A percentile compares a stretch with the other conserved stretches of the same genome.
phyloP scores from a whole-genome alignment of 2,888 invertebrate genomes.

The Andrena hattorfiana region DNA sequence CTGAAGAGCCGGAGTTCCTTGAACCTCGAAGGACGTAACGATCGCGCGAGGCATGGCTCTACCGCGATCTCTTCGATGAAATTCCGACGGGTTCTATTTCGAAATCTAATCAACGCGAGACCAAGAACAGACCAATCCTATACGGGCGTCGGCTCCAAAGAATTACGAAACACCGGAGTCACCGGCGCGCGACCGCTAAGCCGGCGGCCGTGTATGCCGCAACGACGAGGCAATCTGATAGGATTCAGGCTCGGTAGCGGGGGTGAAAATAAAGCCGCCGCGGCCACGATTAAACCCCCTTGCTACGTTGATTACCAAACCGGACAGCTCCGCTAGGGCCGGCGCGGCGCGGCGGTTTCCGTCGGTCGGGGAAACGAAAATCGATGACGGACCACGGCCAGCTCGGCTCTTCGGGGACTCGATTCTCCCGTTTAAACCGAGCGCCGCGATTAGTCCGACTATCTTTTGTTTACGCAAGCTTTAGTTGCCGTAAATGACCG shows the following conservation, averaged over 20 bases:
- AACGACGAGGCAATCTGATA: conserved; percentile 57
- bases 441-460: neutral
- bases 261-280: conserved; percentile 61
- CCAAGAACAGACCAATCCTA: conserved; percentile 38
- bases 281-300: conserved; percentile 63
- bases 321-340: conserved; percentile 35
- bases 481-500: no score
- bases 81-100: neutral
- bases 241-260: conserved; percentile 50
- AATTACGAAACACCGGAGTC: conserved; percentile 35
- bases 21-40: no score
- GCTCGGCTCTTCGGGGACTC: conserved; percentile 5
- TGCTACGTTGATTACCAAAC: conserved; percentile 60
- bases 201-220: conserved; percentile 37
- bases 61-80: neutral
- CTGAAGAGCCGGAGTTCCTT: no score
- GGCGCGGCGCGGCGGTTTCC: conserved; percentile 9
- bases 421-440: conserved; percentile 3
- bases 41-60: no score
- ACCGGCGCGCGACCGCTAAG: conserved; percentile 26
- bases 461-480: conserved; percentile 8
- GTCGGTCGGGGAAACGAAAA: conserved; percentile 48
- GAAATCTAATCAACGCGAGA: conserved; percentile 48
- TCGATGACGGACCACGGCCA: conserved; percentile 43
- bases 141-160: conserved; percentile 37